Evolutionary conservation across 1,140 invertebrate genomes (phyloP).

Genomic region (Drosophila grimshawi): DNA sequence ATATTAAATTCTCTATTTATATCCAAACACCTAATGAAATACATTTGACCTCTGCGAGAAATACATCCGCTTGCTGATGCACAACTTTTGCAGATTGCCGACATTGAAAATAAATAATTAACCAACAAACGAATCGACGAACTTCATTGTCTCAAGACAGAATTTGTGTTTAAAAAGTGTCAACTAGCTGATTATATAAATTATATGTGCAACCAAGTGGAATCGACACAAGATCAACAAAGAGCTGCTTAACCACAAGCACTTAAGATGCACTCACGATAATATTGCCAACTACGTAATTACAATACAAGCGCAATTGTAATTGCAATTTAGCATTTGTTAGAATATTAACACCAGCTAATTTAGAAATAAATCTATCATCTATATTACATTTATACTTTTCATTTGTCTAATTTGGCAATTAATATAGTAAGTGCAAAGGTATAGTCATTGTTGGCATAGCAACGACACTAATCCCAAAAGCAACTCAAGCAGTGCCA

Average conservation of each 20-base stretch:
- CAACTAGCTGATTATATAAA: slow-evolving; percentile 36
- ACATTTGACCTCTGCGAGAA: slow-evolving; percentile 21
- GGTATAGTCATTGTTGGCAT: slow-evolving; percentile 63
- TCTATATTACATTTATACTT: slow-evolving; percentile 13
- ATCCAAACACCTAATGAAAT: slow-evolving; percentile 10
- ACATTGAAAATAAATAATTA: slow-evolving; percentile 48
- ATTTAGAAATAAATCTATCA: slow-evolving; percentile 48
- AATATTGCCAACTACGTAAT: slow-evolving; percentile 28
- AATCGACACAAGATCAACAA: slow-evolving; percentile 17
- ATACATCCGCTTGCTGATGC: slow-evolving; percentile 34
- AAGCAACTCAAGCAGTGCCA: slow-evolving; percentile 43
- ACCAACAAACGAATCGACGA: not conserved
- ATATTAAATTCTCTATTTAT: slow-evolving; percentile 5
- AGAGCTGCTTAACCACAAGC: slow-evolving; percentile 44
- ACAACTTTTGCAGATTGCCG: slow-evolving; percentile 21
- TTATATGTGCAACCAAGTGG: slow-evolving; percentile 37
- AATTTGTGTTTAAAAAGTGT: slow-evolving; percentile 34
- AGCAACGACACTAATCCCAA: slow-evolving; percentile 39
- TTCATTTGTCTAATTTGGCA: slow-evolving; percentile 31
- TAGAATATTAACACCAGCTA: slow-evolving; percentile 69
- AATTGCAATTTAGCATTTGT: slow-evolving; percentile 61
- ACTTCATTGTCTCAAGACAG: slow-evolving; percentile 2
- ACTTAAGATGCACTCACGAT: slow-evolving; percentile 57
- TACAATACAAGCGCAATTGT: slow-evolving; percentile 40
- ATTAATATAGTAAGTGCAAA: slow-evolving; percentile 73